phyloP scores from a whole-genome alignment of 2,113 vertebrate species.

The Cyprinodon brontotheroides region DNA sequence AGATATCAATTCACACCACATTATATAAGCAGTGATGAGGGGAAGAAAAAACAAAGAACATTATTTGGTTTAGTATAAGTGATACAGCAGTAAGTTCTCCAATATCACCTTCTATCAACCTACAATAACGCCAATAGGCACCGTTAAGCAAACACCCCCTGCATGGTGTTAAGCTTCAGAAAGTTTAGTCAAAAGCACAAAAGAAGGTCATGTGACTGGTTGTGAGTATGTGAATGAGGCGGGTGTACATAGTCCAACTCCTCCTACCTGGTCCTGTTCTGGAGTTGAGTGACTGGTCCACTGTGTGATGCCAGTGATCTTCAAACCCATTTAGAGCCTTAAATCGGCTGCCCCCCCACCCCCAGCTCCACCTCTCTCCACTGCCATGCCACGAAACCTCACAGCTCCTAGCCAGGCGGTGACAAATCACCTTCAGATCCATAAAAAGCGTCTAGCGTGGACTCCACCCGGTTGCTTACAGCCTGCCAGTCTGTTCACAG shows the following conservation, averaged over 20 bases:
- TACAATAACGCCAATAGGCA: conserved; percentile 21
- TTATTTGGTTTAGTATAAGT: neutral
- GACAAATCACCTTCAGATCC: conserved; percentile 65
- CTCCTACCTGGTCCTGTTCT: conserved; percentile 44
- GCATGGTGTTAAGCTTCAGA: conserved; percentile 14
- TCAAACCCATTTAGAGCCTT: conserved; percentile 72
- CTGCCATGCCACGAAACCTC: conserved; percentile 52
- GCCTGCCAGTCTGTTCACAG: conserved; percentile 61
- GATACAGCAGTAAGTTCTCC: conserved; percentile 2
- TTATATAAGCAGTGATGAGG: conserved; percentile 29
- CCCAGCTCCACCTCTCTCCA: conserved; percentile 32
- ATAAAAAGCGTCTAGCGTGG: conserved; percentile 35
- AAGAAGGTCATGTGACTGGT: conserved; percentile 15
- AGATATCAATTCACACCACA: conserved; percentile 20
- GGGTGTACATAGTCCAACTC: conserved; percentile 30
- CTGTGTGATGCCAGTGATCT: conserved; percentile 77
- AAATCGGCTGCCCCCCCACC: conserved; percentile 58
- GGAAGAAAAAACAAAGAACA: conserved; percentile 16
- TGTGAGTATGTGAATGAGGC: conserved; percentile 4
- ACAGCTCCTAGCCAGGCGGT: conserved; percentile 53
- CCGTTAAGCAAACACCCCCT: conserved; percentile 52
- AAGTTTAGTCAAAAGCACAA: conserved; percentile 16
- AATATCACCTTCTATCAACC: neutral
- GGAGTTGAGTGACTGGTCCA: conserved; percentile 73
- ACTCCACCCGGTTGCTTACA: conserved; percentile 20